Evolutionary conservation across 2,888 invertebrate genomes (phyloP).

Genomic region (Homarus gammarus): DNA sequence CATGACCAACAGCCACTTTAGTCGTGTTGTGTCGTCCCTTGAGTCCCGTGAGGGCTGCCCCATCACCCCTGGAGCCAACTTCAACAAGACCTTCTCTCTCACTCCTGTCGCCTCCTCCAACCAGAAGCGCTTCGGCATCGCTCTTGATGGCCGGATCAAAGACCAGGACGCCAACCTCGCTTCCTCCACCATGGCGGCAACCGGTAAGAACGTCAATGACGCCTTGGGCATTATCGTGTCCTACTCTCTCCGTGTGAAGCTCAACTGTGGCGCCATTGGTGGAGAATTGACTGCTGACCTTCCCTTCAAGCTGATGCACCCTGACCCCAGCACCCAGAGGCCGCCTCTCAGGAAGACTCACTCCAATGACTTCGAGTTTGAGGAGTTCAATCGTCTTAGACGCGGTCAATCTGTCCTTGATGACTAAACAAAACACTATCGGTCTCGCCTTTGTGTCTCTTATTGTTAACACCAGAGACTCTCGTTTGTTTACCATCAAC

Average conservation of each 20-base stretch:
- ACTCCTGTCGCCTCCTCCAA: slow-evolving; percentile 92
- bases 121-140: slow-evolving; percentile 92
- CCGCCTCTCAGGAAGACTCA: slow-evolving; percentile 29
- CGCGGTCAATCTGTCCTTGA: slow-evolving; percentile 66
- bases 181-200: slow-evolving; percentile 90
- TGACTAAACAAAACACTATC: too few relatives aligned
- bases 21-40: slow-evolving; percentile 85
- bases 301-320: slow-evolving; percentile 92
- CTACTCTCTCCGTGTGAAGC: slow-evolving; percentile 92
- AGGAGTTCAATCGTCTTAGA: slow-evolving; percentile 63
- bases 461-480: too few relatives aligned
- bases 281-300: slow-evolving; percentile 93
- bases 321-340: slow-evolving; percentile 86
- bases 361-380: slow-evolving; percentile 48
- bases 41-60: slow-evolving; percentile 95
- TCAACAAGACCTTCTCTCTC: slow-evolving; percentile 91
- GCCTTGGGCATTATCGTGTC: slow-evolving; percentile 95
- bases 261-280: slow-evolving; percentile 93
- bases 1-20: slow-evolving; percentile 95
- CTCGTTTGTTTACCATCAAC: too few relatives aligned
- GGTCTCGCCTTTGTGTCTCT: too few relatives aligned
- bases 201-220: slow-evolving; percentile 89
- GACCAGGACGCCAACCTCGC: slow-evolving; percentile 95
- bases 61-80: slow-evolving; percentile 92
- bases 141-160: slow-evolving; percentile 91